Percentiles rank a stretch among this genome's conserved stretches.
phyloP scores from a whole-genome alignment of 2,113 vertebrate species.

The Alosa alosa region DNA sequence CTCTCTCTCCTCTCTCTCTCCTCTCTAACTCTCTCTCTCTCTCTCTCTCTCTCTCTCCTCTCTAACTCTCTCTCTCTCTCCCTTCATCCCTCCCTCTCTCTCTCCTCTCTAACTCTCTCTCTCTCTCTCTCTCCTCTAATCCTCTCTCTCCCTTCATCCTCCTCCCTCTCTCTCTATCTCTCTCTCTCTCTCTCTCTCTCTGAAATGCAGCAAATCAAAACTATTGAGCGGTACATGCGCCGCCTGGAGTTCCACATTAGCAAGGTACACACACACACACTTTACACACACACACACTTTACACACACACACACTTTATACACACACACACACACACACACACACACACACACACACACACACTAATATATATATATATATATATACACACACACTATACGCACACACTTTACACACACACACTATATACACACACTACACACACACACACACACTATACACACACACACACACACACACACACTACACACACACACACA shows the following conservation, averaged over 20 bases:
- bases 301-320: neutral
- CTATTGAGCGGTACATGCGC: conserved; percentile 91
- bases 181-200: neutral
- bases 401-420: conserved; percentile 31
- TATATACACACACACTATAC: too few species aligned
- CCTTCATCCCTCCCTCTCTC: too few species aligned
- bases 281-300: neutral
- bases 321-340: neutral
- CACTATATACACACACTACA: too few species aligned
- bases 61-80: neutral
- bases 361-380: too few species aligned
- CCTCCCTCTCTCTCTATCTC: too few species aligned
- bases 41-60: too few species aligned
- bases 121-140: neutral
- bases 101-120: too few species aligned
- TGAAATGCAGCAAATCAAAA: conserved; percentile 93
- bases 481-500: too few species aligned
- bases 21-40: too few species aligned
- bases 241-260: conserved; percentile 98
- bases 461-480: too few species aligned
- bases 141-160: neutral
- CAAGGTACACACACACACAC: conserved; percentile 89
- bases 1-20: too few species aligned
- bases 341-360: neutral
- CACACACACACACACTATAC: too few species aligned